Evolutionary conservation across 2,888 invertebrate genomes (phyloP).

Genomic region (Agonopterix subpropinquella): DNA sequence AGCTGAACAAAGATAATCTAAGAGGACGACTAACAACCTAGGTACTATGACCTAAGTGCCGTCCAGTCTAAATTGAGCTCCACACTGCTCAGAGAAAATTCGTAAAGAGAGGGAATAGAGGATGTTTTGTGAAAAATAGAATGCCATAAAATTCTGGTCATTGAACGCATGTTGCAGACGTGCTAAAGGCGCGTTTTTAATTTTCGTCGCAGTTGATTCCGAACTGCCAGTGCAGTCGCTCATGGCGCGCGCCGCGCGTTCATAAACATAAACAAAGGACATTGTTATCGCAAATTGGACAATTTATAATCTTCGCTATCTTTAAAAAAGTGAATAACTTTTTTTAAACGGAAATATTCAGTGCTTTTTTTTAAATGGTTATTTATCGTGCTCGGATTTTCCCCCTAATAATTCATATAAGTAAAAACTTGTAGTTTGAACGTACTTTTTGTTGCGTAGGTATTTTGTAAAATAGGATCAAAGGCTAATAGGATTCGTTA

Average conservation of each 20-base stretch:
- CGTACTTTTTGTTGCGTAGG: not conserved
- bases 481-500: conserved; percentile 5
- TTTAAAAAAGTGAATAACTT: not conserved
- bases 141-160: conserved; percentile 23
- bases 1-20: conserved; percentile 1
- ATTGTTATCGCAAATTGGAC: conserved; percentile 13
- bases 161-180: conserved; percentile 16
- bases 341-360: not conserved
- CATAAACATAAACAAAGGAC: conserved; percentile 29
- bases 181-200: conserved; percentile 12
- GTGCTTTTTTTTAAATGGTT: not conserved
- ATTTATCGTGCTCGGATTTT: not conserved
- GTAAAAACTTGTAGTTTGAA: not conserved
- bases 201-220: conserved; percentile 25
- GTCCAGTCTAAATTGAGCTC: conserved; percentile 1
- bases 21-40: not conserved
- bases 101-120: conserved; percentile 9
- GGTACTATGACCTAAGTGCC: not conserved
- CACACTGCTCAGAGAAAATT: not conserved
- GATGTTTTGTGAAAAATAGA: conserved; percentile 16
- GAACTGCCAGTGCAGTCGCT: conserved; percentile 16
- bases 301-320: not conserved
- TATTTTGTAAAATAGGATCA: conserved; percentile 1
- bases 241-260: conserved; percentile 19
- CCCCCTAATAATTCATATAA: not conserved